Evolutionary conservation across 53 echinoderm and acorn worm species (phyloP).

Genomic region (Actinopyga echinites): DNA sequence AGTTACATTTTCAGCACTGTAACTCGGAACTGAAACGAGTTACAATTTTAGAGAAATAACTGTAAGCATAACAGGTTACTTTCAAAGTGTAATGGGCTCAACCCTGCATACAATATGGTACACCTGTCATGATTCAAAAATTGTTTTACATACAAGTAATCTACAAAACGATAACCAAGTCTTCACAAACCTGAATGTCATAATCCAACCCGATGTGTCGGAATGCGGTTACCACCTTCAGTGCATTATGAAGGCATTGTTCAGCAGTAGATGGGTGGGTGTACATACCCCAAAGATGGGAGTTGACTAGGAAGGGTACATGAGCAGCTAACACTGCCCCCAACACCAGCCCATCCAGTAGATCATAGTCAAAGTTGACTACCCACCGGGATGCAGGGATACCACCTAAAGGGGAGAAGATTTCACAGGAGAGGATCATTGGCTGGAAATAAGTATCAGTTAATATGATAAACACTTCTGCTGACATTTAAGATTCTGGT

Average conservation of each 20-base stretch:
- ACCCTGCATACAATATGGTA: too few species aligned
- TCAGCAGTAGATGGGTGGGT: conserved; percentile 94
- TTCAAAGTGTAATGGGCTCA: too few species aligned
- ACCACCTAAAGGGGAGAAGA: conserved; percentile 60
- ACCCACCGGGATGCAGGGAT: conserved; percentile 97
- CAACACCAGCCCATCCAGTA: conserved; percentile 85
- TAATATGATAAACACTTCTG: too few species aligned
- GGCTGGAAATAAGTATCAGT: neutral
- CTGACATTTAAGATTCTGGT: too few species aligned
- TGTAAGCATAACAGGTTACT: too few species aligned
- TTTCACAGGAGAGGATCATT: neutral
- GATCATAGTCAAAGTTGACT: conserved; percentile 98
- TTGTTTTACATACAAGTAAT: too few species aligned
- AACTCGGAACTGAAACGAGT: too few species aligned
- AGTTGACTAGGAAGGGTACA: conserved; percentile 77
- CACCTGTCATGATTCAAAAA: too few species aligned
- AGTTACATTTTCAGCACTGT: too few species aligned
- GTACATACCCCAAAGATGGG: conserved; percentile 88
- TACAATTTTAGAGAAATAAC: too few species aligned
- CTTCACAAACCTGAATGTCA: conserved; percentile 76
- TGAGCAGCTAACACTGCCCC: conserved; percentile 88
- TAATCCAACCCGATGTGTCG: conserved; percentile 87
- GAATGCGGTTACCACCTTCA: conserved; percentile 94
- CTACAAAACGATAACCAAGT: too few species aligned
- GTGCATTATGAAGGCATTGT: conserved; percentile 94